phyloP scores from a whole-genome alignment of 2,797 vertebrate species.

The Menidia menidia region DNA sequence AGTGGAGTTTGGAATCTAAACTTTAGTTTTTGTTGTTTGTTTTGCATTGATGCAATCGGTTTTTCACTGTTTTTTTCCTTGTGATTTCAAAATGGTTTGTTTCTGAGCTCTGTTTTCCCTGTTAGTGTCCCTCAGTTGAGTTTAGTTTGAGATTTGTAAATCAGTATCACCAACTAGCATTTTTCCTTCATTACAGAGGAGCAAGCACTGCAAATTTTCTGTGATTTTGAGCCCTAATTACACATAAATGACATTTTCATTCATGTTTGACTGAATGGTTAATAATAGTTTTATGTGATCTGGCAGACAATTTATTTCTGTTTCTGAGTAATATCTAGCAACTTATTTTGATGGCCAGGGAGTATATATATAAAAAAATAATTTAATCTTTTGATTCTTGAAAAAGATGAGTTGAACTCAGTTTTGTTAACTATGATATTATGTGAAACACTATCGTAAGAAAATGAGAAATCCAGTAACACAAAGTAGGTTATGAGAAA shows the following conservation, averaged over 20 bases:
- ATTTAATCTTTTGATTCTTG: slow-evolving; percentile 1
- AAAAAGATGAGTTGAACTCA: slow-evolving; percentile 3
- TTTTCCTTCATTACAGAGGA: too few species aligned
- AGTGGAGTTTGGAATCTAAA: neutral
- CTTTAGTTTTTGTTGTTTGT: too few species aligned
- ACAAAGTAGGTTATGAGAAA: slow-evolving; percentile 73
- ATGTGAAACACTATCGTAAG: neutral
- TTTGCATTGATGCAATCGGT: neutral
- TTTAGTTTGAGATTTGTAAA: neutral
- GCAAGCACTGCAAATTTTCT: neutral
- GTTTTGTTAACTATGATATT: neutral
- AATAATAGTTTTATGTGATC: neutral
- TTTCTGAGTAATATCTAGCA: neutral
- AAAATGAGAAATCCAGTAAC: slow-evolving; percentile 4
- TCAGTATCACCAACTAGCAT: neutral
- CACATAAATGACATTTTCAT: neutral
- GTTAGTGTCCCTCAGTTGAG: neutral
- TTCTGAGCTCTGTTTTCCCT: neutral
- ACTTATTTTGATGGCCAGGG: neutral
- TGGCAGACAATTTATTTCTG: neutral
- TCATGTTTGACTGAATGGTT: neutral
- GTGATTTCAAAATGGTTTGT: neutral
- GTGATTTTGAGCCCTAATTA: neutral
- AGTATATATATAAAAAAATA: neutral
- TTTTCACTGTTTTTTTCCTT: neutral